phyloP scores from a whole-genome alignment of 2,797 vertebrate species.

The Danio kyathit region DNA sequence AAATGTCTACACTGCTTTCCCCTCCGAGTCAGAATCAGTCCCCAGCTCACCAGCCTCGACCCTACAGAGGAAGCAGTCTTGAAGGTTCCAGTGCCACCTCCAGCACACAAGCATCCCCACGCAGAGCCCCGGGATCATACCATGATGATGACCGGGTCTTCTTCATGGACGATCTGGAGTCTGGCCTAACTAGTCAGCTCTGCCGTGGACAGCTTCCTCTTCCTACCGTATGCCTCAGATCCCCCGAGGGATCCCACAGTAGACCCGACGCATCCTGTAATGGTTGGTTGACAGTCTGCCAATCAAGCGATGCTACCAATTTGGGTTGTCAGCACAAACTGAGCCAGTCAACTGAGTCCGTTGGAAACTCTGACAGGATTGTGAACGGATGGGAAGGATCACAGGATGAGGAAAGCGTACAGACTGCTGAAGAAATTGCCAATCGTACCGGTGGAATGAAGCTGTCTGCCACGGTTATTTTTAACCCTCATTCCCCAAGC shows the following conservation, averaged over 20 bases:
- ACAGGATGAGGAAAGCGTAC: slow-evolving; percentile 76
- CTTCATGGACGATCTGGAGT: slow-evolving; percentile 95
- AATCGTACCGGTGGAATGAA: slow-evolving; percentile 97
- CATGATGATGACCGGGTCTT: slow-evolving; percentile 91
- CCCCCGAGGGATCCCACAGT: slow-evolving; percentile 64
- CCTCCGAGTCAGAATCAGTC: slow-evolving; percentile 91
- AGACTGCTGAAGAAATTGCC: slow-evolving; percentile 91
- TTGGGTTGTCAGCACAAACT: slow-evolving; percentile 66
- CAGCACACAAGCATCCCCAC: slow-evolving; percentile 83
- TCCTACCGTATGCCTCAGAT: slow-evolving; percentile 46
- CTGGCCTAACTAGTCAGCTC: slow-evolving; percentile 69
- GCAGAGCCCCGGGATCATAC: slow-evolving; percentile 68
- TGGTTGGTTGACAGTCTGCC: slow-evolving; percentile 69
- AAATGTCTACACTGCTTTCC: slow-evolving; percentile 95
- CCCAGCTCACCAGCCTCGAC: slow-evolving; percentile 78
- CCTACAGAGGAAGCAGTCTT: slow-evolving; percentile 5
- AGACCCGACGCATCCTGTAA: slow-evolving; percentile 66
- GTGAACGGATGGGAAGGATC: slow-evolving; percentile 87
- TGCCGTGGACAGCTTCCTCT: slow-evolving; percentile 37
- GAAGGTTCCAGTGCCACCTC: slow-evolving; percentile 76
- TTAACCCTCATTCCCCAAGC: slow-evolving; percentile 91
- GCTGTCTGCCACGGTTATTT: slow-evolving; percentile 96
- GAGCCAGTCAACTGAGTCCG: slow-evolving; percentile 74
- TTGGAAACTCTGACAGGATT: slow-evolving; percentile 56
- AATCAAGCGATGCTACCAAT: slow-evolving; percentile 72